A percentile compares a stretch with the other conserved stretches of the same genome.
phyloP scores from a whole-genome alignment of 2,888 invertebrate genomes.

The Leistus spinibarbis region DNA sequence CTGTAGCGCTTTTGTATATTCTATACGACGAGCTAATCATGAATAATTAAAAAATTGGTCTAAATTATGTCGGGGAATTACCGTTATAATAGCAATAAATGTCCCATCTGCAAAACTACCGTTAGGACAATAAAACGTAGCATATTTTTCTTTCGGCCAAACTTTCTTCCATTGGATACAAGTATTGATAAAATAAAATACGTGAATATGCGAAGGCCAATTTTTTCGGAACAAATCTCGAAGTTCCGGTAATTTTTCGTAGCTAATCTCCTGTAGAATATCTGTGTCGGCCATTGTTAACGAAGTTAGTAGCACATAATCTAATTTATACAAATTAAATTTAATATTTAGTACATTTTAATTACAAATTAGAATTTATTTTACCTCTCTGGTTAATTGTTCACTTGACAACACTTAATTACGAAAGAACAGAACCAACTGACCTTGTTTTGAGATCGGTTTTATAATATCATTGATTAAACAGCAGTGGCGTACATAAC shows the following conservation, averaged over 20 bases:
- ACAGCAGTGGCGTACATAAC: too few relatives aligned
- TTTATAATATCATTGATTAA: too few relatives aligned
- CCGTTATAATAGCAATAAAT: conserved; percentile 26
- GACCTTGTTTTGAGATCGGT: too few relatives aligned
- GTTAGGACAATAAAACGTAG: conserved; percentile 20
- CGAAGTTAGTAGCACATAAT: too few relatives aligned
- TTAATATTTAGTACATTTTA: too few relatives aligned
- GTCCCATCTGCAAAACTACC: conserved; percentile 30
- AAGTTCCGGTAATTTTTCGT: conserved; percentile 19
- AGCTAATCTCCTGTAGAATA: conserved; percentile 30
- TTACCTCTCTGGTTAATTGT: too few relatives aligned
- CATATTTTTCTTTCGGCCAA: neutral
- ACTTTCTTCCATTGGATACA: conserved; percentile 13
- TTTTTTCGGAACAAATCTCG: conserved; percentile 15
- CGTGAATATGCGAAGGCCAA: conserved; percentile 17
- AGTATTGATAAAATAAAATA: conserved; percentile 31
- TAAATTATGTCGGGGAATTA: neutral
- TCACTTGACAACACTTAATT: too few relatives aligned
- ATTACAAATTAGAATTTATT: too few relatives aligned
- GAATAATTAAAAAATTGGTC: neutral
- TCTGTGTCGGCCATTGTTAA: conserved; percentile 10
- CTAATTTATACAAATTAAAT: too few relatives aligned
- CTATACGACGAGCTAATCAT: too few relatives aligned
- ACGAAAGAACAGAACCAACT: too few relatives aligned
- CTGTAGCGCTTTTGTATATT: too few relatives aligned